These are phyloP conservation scores for Homarus gammarus DNA, from an alignment of 2,888 invertebrate species.

Conservation along the genomic window DNA sequence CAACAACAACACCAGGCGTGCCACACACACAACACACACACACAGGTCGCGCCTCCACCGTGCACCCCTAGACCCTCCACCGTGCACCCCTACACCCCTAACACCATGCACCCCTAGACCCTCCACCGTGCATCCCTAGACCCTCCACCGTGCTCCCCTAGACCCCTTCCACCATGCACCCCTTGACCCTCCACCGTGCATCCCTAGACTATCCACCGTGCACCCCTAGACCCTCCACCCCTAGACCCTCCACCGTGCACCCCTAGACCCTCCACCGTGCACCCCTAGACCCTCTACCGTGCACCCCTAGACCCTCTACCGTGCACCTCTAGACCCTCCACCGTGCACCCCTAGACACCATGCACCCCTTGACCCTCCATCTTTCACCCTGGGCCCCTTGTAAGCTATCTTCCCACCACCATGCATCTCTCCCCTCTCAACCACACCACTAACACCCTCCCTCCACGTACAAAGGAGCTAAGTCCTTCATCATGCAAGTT, in stretches of 20 bases:
- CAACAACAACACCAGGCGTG: conserved; percentile 65
- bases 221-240: neutral
- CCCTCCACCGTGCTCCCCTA: neutral
- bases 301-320: no score
- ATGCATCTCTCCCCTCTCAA: no score
- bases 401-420: no score
- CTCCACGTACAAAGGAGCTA: no score
- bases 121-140: neutral
- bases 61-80: neutral
- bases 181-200: neutral
- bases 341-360: no score
- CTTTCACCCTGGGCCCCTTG: no score
- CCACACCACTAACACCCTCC: no score
- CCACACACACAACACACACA: conserved; percentile 59
- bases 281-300: neutral
- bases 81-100: neutral
- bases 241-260: neutral
- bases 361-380: no score
- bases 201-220: neutral
- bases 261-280: neutral
- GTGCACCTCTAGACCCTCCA: no score
- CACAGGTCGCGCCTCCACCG: conserved; percentile 8
- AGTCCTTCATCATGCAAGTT: no score
- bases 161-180: neutral
- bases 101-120: no score